A percentile compares a stretch with the other conserved stretches of the same genome.
Conservation (phyloP, 1,140 invertebrate genomes). For the Danaus plexippus region DNA sequence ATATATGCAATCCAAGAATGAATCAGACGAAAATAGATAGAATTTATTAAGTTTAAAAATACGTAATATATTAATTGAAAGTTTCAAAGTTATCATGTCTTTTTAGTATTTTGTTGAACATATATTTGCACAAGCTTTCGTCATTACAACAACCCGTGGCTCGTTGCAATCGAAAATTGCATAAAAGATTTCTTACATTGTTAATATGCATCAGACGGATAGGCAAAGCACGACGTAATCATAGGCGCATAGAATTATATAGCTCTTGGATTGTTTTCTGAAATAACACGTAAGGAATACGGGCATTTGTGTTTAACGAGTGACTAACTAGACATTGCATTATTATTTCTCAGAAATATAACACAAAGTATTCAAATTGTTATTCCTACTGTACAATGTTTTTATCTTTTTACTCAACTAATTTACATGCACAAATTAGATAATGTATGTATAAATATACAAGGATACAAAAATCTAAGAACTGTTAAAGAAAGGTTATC, state of each 20-base stretch:
- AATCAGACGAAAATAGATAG: too few relatives aligned
- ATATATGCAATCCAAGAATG: too few relatives aligned
- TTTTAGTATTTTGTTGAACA: background rate
- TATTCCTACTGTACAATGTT: background rate
- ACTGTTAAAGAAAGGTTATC: constrained; percentile 33
- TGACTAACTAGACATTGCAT: too few relatives aligned
- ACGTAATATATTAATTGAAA: too few relatives aligned
- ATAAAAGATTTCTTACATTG: constrained; percentile 16
- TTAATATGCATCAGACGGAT: constrained; percentile 21
- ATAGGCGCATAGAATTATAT: constrained; percentile 7
- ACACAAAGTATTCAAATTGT: constrained; percentile 1
- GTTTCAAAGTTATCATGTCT: too few relatives aligned
- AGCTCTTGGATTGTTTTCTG: constrained; percentile 4
- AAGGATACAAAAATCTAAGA: constrained; percentile 23
- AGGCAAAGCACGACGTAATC: constrained; percentile 21
- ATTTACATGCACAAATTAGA: constrained; percentile 2
- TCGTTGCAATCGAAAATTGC: constrained; percentile 20
- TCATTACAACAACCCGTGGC: constrained; percentile 13
- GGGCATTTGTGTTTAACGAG: too few relatives aligned
- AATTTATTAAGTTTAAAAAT: too few relatives aligned
- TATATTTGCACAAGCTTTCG: constrained; percentile 6
- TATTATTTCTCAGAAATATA: background rate
- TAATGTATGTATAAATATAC: constrained; percentile 6
- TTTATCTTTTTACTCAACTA: background rate
- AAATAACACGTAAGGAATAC: too few relatives aligned